Evolutionary conservation across 2,888 invertebrate species (phyloP), one percentile per base, ranked within the genome.

Genomic region (Adelphocoris suturalis): DNA sequence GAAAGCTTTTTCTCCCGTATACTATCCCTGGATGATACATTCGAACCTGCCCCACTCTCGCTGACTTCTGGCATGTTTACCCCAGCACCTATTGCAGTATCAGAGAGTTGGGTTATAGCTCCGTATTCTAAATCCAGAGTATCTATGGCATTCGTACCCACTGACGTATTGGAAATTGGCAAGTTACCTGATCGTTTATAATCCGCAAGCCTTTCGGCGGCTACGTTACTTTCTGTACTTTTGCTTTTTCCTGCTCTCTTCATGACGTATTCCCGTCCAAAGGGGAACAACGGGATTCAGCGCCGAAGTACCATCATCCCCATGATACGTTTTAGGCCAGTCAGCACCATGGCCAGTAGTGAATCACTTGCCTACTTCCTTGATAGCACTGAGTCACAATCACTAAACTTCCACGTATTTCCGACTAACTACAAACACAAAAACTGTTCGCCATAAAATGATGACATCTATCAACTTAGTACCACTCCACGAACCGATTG

Each of bases 1-100:
- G 96, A 96, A 91, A 95, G 93, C 93, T 96, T 96, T 93, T 96
- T 96, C 92, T 96, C 96, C 93, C 96, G 95, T 92, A 91, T 90
- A 76, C 91, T 91, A 19, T 93, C 93, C 27, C 75, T 68, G 48
- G 92, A 92, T n/a, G n/a, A n/a, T 1, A 28, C 55, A 16, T 57
- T 55, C 3, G 55, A 27, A 11, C 37, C 28, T 37, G 61, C 46
- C 9, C 68, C 68, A 19, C 37, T 57, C 13, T 48, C 82, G 14
- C 61, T 61, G 37, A 93, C 93, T 91, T 94, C 94, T 14, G 94
- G 93, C 93, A 93, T 93, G 46, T 94, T 94, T 91, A 37, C 37
- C 3, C 85, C 61, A 48, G 52, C 48, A 48, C 76, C 48, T 78
- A 80, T 94, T 90, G 81, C 47, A 7, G 13, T 68, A 68, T 68